Evolutionary conservation across 2,888 invertebrate species (phyloP).

Genomic region (Pandemis cinnamomeana): DNA sequence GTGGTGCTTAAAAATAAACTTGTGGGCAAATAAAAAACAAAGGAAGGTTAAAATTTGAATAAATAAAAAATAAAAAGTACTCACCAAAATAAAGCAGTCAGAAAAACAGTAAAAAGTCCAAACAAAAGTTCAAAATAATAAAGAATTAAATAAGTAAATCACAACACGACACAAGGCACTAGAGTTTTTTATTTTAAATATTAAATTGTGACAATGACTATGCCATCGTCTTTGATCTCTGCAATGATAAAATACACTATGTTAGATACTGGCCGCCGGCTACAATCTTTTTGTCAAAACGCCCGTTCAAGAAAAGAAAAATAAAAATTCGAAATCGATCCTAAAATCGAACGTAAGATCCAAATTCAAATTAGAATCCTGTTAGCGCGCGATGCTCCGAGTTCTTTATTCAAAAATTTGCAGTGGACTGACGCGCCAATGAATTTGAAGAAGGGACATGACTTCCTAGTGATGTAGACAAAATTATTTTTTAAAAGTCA

Average conservation of each 20-base stretch:
- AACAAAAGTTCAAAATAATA: conserved; percentile 62
- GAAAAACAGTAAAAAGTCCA: conserved; percentile 74
- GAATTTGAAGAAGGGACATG: conserved; percentile 69
- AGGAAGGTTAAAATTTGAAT: conserved; percentile 41
- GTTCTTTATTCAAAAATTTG: conserved; percentile 77
- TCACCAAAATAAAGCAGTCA: conserved; percentile 71
- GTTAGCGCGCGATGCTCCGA: conserved; percentile 61
- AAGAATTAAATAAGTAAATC: conserved; percentile 59
- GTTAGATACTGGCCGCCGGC: conserved; percentile 60
- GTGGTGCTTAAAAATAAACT: not conserved
- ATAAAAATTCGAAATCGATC: conserved; percentile 52
- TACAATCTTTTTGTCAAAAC: conserved; percentile 64
- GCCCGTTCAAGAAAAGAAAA: conserved; percentile 60
- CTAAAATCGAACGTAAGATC: conserved; percentile 48
- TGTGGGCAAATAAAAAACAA: conserved; percentile 39
- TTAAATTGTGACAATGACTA: conserved; percentile 63
- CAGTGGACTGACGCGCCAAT: conserved; percentile 71
- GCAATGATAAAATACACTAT: conserved; percentile 58
- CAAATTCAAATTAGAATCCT: conserved; percentile 69
- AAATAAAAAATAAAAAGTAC: conserved; percentile 57
- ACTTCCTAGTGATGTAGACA: conserved; percentile 73
- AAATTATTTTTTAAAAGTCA: conserved; percentile 78
- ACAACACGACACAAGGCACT: conserved; percentile 82
- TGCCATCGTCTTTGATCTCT: conserved; percentile 69
- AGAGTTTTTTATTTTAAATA: conserved; percentile 67